A percentile compares a stretch with the other conserved stretches of the same genome.
phyloP scores from a whole-genome alignment of 2,113 vertebrate species.

The Plecturocebus donacophilus region DNA sequence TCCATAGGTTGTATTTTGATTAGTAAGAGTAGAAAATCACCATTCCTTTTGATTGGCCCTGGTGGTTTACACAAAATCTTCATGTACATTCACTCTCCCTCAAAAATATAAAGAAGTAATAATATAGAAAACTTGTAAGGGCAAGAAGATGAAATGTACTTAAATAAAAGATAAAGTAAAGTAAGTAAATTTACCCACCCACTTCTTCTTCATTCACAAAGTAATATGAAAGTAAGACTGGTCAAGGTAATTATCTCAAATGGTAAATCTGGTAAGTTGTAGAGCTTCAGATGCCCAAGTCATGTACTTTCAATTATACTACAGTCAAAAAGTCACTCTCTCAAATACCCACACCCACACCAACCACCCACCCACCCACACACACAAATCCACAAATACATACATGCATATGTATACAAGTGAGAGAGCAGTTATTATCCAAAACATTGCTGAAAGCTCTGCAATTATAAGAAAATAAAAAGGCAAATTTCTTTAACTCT shows the following conservation, averaged over 20 bases:
- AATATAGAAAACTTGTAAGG: not conserved
- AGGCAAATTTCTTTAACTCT: not conserved
- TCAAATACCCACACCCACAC: not conserved
- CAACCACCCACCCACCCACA: not conserved
- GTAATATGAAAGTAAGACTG: not conserved
- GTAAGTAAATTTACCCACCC: not conserved
- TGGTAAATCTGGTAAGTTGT: not conserved
- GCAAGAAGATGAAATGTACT: not conserved
- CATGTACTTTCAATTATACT: not conserved
- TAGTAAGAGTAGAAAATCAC: not conserved
- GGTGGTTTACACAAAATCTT: not conserved
- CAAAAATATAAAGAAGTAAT: not conserved
- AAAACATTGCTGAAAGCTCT: not conserved
- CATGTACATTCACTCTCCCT: not conserved
- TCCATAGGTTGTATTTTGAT: not conserved
- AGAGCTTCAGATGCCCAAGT: not conserved
- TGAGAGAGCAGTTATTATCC: not conserved
- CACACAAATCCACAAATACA: not conserved
- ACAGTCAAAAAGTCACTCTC: not conserved
- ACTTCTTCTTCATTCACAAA: not conserved
- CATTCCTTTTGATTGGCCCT: not conserved
- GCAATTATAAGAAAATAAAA: not conserved
- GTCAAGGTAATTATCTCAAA: not conserved
- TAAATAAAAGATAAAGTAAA: not conserved
- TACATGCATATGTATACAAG: fast-evolving